Evolutionary conservation across 30 jellyfish, hydroid and myxozoan genomes (phyloP), one percentile per base, ranked within the genome.

Genomic region (Chrysaora quinquecirrha): DNA sequence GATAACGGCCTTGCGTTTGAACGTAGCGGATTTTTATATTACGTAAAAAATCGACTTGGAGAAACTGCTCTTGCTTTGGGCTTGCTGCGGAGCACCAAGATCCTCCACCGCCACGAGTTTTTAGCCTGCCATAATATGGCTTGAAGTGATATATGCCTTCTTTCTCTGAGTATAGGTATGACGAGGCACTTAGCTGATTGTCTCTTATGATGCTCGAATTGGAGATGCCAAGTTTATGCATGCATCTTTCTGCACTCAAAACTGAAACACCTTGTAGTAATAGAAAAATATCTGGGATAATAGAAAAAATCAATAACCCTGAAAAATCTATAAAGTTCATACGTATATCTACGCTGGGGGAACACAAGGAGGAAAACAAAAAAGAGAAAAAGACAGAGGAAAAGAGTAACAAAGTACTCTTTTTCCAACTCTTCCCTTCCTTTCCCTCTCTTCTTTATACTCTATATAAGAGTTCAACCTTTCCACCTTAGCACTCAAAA

Each of bases 1-100:
- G 30, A 48, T 65, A 78, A 22, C 96, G 77, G 24, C 96, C 96
- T 50, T 86, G 96, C 4, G 96, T 75, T 69, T 65, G 21, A 3
- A 86, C 28, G 47, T 60, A 66, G 43, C 34, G 52, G 1, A 86
- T 30, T 27, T 64, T 60, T 29, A 66, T 78, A 62, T 86, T 86
- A 56, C 84, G 96, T 11, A 62, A 63, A 23, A 86, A 70, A 62
- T 86, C 90, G 3, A 86, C 90, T 38, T 86, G 89, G 47, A 86
- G 65, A 69, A 76, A 86, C 32, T 76, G 90, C 25, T 80, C 83
- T 49, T 66, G 24, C 12, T 64, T 35, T 1, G 64, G 34, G 22
- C 6, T 52, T 9, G 68, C 68, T 52, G 68, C 68, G n/a, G 96
- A 86, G 83, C 96, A 86, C 96, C 96, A 86, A 0, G 96, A 89